Conservation (phyloP, 2,888 invertebrate species). For the Lamellibrachia columna region DNA sequence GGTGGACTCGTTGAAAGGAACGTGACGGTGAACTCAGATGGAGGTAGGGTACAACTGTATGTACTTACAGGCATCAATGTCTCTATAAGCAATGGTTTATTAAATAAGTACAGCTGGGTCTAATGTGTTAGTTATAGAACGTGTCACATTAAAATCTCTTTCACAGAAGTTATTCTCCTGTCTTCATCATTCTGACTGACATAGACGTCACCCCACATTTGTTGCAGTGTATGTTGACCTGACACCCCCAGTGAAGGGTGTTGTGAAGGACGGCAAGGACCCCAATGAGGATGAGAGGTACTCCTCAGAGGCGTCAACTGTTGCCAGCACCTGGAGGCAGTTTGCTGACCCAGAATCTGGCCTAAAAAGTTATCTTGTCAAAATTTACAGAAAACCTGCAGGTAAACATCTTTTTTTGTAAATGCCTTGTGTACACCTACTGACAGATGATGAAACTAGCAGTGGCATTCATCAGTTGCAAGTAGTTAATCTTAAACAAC, state of each 20-base stretch:
- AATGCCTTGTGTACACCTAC: neutral
- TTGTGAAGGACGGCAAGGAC: neutral
- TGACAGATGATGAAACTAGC: no score
- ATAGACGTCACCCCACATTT: neutral
- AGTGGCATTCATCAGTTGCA: no score
- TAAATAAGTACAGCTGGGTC: neutral
- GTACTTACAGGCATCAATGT: neutral
- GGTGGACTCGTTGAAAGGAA: constrained; percentile 27
- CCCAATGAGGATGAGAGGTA: constrained; percentile 20
- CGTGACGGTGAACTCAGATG: constrained; percentile 28
- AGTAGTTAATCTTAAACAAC: no score
- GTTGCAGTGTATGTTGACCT: constrained; percentile 21
- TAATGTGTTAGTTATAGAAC: neutral
- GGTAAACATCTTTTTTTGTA: neutral
- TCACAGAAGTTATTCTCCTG: no score
- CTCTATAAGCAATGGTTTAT: neutral
- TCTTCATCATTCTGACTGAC: neutral
- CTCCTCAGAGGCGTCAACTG: constrained; percentile 28
- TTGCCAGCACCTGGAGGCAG: constrained; percentile 28
- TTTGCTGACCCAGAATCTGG: constrained; percentile 36
- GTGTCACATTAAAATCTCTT: neutral
- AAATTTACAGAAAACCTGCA: neutral
- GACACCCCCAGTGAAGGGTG: constrained; percentile 29
- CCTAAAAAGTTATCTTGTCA: constrained; percentile 18
- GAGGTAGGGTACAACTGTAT: neutral